Conservation (phyloP, 2,113 vertebrate genomes). For the Chloroceryle aenea region DNA sequence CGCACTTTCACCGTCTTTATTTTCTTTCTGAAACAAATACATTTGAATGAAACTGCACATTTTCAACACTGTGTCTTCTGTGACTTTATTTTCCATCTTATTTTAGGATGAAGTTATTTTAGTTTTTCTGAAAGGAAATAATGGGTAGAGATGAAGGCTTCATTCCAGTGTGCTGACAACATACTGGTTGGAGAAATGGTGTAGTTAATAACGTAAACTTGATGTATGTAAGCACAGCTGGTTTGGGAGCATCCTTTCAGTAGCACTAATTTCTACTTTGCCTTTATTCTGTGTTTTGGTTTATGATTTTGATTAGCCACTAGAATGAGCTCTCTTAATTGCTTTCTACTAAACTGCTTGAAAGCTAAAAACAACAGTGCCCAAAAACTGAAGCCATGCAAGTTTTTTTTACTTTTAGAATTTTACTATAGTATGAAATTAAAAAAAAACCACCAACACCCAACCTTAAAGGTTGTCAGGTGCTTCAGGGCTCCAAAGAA, state of each 20-base stretch:
- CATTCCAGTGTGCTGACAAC: constrained; percentile 28
- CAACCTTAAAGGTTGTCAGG: neutral
- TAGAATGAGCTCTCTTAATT: constrained; percentile 52
- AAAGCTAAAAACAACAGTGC: neutral
- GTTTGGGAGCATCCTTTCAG: constrained; percentile 47
- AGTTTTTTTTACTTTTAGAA: neutral
- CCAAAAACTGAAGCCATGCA: neutral
- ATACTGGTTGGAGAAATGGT: constrained; percentile 36
- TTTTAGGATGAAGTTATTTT: constrained; percentile 31
- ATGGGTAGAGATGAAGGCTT: constrained; percentile 54
- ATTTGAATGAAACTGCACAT: neutral
- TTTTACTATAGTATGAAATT: neutral
- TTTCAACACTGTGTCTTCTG: neutral
- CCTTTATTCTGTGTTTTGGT: constrained; percentile 53
- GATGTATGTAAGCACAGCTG: constrained; percentile 40
- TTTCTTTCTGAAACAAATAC: neutral
- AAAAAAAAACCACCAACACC: neutral
- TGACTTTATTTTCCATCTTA: neutral
- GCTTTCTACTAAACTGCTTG: constrained; percentile 48
- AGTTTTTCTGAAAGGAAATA: constrained; percentile 52
- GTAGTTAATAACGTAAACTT: constrained; percentile 35
- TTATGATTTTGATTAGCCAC: constrained; percentile 60
- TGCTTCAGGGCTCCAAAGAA: neutral
- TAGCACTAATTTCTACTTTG: constrained; percentile 52
- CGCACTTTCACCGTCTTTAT: neutral